A percentile compares a stretch with the other conserved stretches of the same genome.
Conservation (phyloP, 2,113 vertebrate species). For the Tonatia bakeri region DNA sequence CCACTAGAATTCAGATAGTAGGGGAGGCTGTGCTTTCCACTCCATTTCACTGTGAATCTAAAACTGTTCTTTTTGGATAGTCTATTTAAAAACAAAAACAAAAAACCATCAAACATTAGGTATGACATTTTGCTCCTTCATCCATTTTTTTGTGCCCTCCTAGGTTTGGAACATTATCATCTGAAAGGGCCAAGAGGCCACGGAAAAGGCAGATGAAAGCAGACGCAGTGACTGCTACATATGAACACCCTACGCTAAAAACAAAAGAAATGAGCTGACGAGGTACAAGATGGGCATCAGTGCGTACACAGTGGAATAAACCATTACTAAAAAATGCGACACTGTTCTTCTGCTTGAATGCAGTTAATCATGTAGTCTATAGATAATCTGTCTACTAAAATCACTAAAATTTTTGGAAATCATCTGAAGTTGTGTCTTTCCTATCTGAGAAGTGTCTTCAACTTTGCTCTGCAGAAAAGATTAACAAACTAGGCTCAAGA, state of each 20-base stretch:
- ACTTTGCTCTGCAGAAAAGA: neutral
- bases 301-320: neutral
- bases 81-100: neutral
- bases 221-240: neutral
- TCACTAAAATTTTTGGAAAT: neutral
- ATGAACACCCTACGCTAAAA: neutral
- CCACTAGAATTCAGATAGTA: neutral
- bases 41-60: no score
- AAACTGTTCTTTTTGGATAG: no score
- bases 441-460: neutral
- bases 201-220: neutral
- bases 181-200: neutral
- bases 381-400: neutral
- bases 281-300: neutral
- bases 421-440: neutral
- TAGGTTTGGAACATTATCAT: neutral
- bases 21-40: neutral
- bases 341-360: neutral
- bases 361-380: neutral
- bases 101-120: neutral
- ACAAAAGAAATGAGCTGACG: neutral
- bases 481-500: neutral
- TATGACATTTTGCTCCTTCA: neutral
- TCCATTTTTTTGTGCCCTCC: neutral
- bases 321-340: neutral